These are phyloP conservation scores for Aphaenogaster ashmeadi DNA, from an alignment of 1,140 invertebrate genomes.

Conservation along the genomic window DNA sequence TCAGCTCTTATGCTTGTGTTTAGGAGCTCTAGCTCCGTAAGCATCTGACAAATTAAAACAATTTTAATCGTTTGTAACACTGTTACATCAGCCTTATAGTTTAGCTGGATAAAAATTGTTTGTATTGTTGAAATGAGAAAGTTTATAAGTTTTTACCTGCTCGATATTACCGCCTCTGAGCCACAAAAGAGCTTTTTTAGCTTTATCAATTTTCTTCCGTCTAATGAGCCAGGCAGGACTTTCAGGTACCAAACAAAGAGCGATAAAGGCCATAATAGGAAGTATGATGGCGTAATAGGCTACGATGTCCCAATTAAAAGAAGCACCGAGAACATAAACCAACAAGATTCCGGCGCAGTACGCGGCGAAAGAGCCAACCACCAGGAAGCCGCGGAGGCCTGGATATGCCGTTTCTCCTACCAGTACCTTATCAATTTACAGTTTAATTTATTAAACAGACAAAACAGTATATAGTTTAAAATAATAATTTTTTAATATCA, in stretches of 20 bases:
- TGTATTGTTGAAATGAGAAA: background rate
- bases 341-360: conserved; percentile 92
- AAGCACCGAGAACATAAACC: conserved; percentile 90
- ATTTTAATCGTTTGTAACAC: background rate
- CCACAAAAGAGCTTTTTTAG: conserved; percentile 90
- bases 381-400: conserved; percentile 89
- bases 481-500: background rate
- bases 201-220: conserved; percentile 88
- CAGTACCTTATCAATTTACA: conserved; percentile 87
- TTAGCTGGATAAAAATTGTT: background rate
- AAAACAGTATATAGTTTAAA: background rate
- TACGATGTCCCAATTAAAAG: conserved; percentile 90
- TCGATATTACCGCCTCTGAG: conserved; percentile 89
- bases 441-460: no score
- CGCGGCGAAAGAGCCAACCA: conserved; percentile 90
- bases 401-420: conserved; percentile 92
- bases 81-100: background rate
- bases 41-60: conserved; percentile 69
- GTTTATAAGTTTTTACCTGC: conserved; percentile 79
- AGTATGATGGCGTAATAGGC: conserved; percentile 89
- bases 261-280: conserved; percentile 88
- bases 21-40: conserved; percentile 76
- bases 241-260: conserved; percentile 90
- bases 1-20: conserved; percentile 75
- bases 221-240: conserved; percentile 91